phyloP scores from a whole-genome alignment of 2,888 invertebrate species.

The Stenurella melanura region DNA sequence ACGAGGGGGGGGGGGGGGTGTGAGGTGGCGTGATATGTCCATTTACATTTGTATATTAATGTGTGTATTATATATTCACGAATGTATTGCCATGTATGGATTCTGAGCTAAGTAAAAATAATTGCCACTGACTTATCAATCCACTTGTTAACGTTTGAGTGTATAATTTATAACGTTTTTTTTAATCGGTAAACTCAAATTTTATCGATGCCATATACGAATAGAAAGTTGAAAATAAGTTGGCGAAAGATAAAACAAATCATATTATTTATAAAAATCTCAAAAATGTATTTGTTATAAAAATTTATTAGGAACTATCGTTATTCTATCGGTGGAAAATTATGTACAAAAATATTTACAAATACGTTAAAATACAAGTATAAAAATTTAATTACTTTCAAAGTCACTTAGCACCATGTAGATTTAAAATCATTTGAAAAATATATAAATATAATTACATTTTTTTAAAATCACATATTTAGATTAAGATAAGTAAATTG shows the following conservation, averaged over 20 bases:
- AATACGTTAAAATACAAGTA: not conserved
- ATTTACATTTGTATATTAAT: too few species aligned
- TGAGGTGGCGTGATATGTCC: too few species aligned
- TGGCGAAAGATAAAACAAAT: not conserved
- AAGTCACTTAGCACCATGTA: not conserved
- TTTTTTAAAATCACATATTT: not conserved
- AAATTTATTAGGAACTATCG: not conserved
- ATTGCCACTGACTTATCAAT: too few species aligned
- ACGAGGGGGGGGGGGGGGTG: too few species aligned
- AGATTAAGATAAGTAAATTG: not conserved
- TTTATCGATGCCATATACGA: too few species aligned
- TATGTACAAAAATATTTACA: slow-evolving; percentile 20
- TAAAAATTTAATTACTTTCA: not conserved
- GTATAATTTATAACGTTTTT: too few species aligned
- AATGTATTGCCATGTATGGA: too few species aligned
- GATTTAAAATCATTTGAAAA: not conserved
- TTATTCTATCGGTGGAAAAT: not conserved
- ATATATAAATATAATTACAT: not conserved
- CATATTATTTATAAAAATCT: not conserved
- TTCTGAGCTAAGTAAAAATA: too few species aligned
- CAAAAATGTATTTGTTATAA: not conserved
- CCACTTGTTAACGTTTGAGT: too few species aligned
- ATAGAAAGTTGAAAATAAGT: too few species aligned
- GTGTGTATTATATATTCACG: too few species aligned
- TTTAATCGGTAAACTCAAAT: too few species aligned